Conservation (phyloP, 2,113 vertebrate species). For the Nestor notabilis region DNA sequence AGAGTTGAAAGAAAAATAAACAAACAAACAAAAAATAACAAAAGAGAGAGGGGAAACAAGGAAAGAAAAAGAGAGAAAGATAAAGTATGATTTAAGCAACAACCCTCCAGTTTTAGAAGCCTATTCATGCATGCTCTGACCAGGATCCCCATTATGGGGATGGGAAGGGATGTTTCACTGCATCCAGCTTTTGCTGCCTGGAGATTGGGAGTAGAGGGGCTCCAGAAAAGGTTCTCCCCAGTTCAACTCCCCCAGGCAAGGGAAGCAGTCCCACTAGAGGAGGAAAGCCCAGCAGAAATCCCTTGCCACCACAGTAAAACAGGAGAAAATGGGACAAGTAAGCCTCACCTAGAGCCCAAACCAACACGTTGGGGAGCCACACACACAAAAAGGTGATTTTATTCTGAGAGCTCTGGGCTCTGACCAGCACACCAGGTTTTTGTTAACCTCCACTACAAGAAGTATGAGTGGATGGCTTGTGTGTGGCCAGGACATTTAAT, state of each 20-base stretch:
- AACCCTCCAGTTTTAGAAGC: neutral
- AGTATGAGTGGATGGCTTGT: neutral
- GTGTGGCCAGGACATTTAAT: neutral
- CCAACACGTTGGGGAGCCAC: neutral
- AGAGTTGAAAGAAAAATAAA: neutral
- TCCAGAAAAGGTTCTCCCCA: neutral
- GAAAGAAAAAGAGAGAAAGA: conserved; percentile 69
- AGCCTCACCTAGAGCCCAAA: neutral
- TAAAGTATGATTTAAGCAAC: conserved; percentile 55
- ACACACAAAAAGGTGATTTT: neutral
- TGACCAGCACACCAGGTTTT: neutral
- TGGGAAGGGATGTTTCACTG: neutral
- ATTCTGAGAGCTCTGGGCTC: neutral
- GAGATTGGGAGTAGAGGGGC: neutral
- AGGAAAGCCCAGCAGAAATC: neutral
- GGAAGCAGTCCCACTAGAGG: fast-evolving
- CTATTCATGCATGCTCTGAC: neutral
- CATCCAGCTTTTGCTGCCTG: neutral
- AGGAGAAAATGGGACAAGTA: neutral
- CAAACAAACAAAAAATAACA: neutral
- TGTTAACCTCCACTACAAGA: neutral
- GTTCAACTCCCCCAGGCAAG: neutral
- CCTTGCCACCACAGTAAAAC: neutral
- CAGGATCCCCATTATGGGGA: neutral
- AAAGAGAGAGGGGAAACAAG: neutral